Conservation (phyloP, 2,888 invertebrate genomes). For the Campaea margaritaria region DNA sequence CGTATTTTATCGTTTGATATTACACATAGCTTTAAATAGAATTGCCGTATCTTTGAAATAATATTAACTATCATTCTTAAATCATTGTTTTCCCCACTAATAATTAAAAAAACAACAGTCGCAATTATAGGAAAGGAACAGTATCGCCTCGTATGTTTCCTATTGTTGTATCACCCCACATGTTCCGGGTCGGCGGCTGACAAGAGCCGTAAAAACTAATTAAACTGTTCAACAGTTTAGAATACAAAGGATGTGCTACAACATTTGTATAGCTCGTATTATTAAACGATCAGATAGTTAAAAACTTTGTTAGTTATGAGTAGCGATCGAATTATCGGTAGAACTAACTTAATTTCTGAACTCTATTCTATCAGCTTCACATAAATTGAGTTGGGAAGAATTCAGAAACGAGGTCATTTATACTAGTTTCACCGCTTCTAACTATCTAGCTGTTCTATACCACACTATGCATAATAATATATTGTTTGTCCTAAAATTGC, state of each 20-base stretch:
- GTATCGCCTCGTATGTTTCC: constrained; percentile 25
- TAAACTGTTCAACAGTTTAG: constrained; percentile 43
- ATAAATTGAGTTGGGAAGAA: too few species aligned
- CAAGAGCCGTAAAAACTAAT: constrained; percentile 56
- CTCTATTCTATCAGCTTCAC: too few species aligned
- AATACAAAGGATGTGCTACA: constrained; percentile 52
- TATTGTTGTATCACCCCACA: constrained; percentile 37
- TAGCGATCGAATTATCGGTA: neutral
- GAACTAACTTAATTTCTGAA: too few species aligned
- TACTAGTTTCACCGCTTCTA: too few species aligned
- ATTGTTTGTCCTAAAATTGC: too few species aligned
- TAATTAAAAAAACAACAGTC: constrained; percentile 22
- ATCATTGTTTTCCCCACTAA: constrained; percentile 2
- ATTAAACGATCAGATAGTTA: constrained; percentile 4
- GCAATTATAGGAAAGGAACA: constrained; percentile 8
- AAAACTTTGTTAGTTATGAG: neutral
- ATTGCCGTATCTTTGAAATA: neutral
- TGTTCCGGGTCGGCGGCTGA: constrained; percentile 38
- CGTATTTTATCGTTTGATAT: too few species aligned
- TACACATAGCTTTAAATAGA: too few species aligned
- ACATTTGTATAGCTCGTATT: constrained; percentile 33
- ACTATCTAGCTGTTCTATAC: too few species aligned
- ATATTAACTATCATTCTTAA: neutral
- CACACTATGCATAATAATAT: too few species aligned
- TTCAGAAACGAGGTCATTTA: too few species aligned